phyloP scores from a whole-genome alignment of 2,113 vertebrate species.

The Sturnira hondurensis region DNA sequence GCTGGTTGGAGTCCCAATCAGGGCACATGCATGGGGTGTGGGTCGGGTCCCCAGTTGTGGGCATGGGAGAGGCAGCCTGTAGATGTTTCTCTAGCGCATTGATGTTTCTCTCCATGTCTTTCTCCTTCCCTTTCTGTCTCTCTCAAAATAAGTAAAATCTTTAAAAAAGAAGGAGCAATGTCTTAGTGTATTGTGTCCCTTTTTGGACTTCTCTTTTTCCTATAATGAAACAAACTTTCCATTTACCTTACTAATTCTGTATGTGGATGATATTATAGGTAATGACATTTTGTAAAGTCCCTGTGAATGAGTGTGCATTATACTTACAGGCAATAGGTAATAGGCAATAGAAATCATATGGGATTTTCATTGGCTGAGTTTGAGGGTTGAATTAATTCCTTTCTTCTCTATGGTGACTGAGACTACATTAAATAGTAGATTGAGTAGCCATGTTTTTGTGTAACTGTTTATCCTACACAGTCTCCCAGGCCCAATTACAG shows the following conservation, averaged over 20 bases:
- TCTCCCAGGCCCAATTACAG: neutral
- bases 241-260: slow-evolving; percentile 8
- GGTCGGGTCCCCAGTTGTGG: too few relatives aligned
- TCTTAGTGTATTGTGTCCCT: neutral
- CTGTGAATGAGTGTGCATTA: neutral
- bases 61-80: too few relatives aligned
- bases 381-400: slow-evolving; percentile 8
- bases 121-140: too few relatives aligned
- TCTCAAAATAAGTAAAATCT: too few relatives aligned
- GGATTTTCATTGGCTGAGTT: slow-evolving; percentile 8
- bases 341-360: neutral
- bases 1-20: too few relatives aligned
- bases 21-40: too few relatives aligned
- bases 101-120: too few relatives aligned
- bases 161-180: neutral
- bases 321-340: neutral
- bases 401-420: neutral
- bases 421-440: neutral
- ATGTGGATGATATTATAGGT: neutral
- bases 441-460: slow-evolving; percentile 17
- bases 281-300: neutral
- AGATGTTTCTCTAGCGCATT: too few relatives aligned
- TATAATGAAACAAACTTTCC: neutral
- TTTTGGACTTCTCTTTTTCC: neutral
- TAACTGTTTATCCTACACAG: neutral